A percentile compares a stretch with the other conserved stretches of the same genome.
Conservation (phyloP, 1,140 invertebrate genomes). For the Chelonus insularis region DNA sequence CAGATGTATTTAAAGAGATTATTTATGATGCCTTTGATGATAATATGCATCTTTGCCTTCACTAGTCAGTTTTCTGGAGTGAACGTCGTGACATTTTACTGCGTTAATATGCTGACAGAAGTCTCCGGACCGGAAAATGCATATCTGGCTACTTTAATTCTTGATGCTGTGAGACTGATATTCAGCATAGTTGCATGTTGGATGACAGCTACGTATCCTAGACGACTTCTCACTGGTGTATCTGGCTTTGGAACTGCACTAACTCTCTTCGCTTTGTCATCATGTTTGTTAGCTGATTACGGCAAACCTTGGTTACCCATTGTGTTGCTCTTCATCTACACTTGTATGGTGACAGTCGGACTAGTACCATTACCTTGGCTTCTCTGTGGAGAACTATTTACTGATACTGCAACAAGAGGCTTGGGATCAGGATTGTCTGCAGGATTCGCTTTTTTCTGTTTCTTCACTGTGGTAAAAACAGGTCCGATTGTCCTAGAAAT, state of each 20-base stretch:
- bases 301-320: conserved; percentile 58
- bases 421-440: conserved; percentile 67
- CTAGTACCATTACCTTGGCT: conserved; percentile 72
- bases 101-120: conserved; percentile 66
- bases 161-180: conserved; percentile 70
- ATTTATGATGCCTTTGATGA: conserved; percentile 65
- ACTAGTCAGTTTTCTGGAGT: conserved; percentile 67
- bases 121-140: conserved; percentile 61
- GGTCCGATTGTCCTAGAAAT: conserved; percentile 65
- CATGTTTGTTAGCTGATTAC: conserved; percentile 45
- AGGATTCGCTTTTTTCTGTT: conserved; percentile 67
- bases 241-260: conserved; percentile 64
- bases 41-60: conserved; percentile 66
- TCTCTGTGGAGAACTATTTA: conserved; percentile 68
- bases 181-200: conserved; percentile 64
- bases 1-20: no score
- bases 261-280: conserved; percentile 59
- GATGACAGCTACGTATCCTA: conserved; percentile 63
- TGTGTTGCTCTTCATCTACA: conserved; percentile 62
- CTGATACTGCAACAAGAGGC: conserved; percentile 60
- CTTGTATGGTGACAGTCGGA: conserved; percentile 63
- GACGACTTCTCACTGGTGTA: conserved; percentile 63
- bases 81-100: conserved; percentile 75
- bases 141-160: conserved; percentile 66
- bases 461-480: conserved; percentile 74